A percentile compares a stretch with the other conserved stretches of the same genome.
These are phyloP conservation scores for Phalanger gymnotis DNA, from an alignment of 2,797 vertebrate genomes.

Conservation along the genomic window DNA sequence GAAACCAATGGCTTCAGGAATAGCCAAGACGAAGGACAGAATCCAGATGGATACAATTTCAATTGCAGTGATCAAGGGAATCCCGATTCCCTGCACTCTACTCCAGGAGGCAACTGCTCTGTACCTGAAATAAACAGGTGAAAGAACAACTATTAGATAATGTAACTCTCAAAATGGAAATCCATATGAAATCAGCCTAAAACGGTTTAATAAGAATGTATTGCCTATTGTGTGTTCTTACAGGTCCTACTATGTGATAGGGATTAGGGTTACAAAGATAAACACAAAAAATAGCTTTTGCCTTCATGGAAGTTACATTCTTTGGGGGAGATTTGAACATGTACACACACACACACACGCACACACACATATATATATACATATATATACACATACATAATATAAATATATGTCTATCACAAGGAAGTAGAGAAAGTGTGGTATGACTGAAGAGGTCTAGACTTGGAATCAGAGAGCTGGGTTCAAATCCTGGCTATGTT, in stretches of 20 bases:
- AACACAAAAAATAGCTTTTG: not conserved
- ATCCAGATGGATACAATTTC: conserved; percentile 96
- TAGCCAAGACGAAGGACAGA: conserved; percentile 93
- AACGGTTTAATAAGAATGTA: not conserved
- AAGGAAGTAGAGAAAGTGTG: not conserved
- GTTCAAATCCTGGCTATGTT: not conserved
- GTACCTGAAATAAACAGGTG: conserved; percentile 87
- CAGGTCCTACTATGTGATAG: not conserved
- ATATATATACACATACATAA: too few relatives aligned
- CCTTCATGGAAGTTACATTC: not conserved
- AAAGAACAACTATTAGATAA: too few relatives aligned
- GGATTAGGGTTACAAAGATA: not conserved
- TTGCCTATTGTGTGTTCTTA: not conserved
- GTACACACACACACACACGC: too few relatives aligned
- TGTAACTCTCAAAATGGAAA: not conserved
- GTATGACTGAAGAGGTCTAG: too few relatives aligned
- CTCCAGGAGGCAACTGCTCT: conserved; percentile 98
- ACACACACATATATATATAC: too few relatives aligned
- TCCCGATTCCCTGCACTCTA: conserved; percentile 96
- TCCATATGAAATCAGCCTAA: not conserved
- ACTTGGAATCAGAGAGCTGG: not conserved
- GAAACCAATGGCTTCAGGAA: conserved; percentile 95
- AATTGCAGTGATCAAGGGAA: conserved; percentile 93
- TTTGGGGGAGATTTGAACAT: not conserved
- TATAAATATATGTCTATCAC: too few relatives aligned